Evolutionary conservation across 2,113 vertebrate genomes (phyloP).

Genomic region (Anolis sagrei): DNA sequence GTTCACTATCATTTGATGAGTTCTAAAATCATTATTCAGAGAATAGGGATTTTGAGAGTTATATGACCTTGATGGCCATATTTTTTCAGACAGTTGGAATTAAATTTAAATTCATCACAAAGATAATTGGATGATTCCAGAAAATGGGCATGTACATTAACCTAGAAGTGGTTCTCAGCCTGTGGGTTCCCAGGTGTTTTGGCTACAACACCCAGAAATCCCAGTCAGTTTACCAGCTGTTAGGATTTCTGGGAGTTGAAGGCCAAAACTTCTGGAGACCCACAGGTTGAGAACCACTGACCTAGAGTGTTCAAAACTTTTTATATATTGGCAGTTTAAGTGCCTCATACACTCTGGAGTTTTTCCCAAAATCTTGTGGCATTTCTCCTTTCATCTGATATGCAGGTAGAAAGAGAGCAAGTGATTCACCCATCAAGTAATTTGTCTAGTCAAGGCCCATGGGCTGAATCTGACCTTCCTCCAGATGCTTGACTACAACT

Average conservation of each 20-base stretch:
- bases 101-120: neutral
- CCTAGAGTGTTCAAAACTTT: neutral
- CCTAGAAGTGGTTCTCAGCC: too few species aligned
- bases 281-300: too few species aligned
- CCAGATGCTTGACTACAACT: too few species aligned
- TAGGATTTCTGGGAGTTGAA: too few species aligned
- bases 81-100: neutral
- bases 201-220: too few species aligned
- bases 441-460: too few species aligned
- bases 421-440: too few species aligned
- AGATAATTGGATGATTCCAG: neutral
- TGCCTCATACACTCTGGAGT: neutral
- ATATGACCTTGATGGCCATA: neutral
- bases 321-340: neutral
- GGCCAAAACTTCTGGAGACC: too few species aligned
- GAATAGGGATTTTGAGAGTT: neutral
- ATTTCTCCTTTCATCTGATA: neutral
- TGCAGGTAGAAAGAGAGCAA: too few species aligned
- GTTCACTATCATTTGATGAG: neutral
- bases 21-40: neutral
- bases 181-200: too few species aligned
- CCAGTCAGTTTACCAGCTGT: too few species aligned
- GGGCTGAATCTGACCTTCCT: too few species aligned
- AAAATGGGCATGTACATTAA: neutral
- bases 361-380: neutral